A percentile compares a stretch with the other conserved stretches of the same genome.
Conservation (phyloP, 2,113 vertebrate species). For the Herpetotheres cachinnans region DNA sequence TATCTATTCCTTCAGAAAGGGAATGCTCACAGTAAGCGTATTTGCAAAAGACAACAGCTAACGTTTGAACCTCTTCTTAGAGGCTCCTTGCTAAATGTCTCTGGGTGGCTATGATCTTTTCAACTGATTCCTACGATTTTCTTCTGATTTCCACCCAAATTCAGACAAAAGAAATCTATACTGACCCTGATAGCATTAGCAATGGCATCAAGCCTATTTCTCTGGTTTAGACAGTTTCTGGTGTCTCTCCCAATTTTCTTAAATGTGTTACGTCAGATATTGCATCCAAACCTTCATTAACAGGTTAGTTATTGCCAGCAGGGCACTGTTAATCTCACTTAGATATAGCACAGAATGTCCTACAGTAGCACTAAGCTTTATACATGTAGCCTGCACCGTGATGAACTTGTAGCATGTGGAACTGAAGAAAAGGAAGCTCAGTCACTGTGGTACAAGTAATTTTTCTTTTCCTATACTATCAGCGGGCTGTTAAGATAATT, state of each 20-base stretch:
- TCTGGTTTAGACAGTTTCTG: not conserved
- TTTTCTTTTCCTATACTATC: not conserved
- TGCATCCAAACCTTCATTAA: not conserved
- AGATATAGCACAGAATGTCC: not conserved
- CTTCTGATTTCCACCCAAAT: not conserved
- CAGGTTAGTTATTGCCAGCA: not conserved
- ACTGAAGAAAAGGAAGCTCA: not conserved
- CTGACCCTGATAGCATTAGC: not conserved
- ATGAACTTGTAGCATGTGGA: not conserved
- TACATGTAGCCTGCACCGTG: accelerated
- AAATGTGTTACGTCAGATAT: not conserved
- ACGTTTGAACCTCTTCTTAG: not conserved
- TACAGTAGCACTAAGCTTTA: not conserved
- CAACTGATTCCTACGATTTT: not conserved
- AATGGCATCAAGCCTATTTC: not conserved
- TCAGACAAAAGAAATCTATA: not conserved
- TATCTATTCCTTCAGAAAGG: not conserved
- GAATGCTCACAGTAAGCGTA: not conserved
- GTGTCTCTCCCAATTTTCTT: not conserved
- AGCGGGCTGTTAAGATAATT: not conserved
- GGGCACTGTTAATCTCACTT: not conserved
- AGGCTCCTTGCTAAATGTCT: not conserved
- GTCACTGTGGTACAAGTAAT: not conserved
- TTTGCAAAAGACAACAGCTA: not conserved
- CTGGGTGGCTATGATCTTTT: not conserved